phyloP scores from a whole-genome alignment of 2,888 invertebrate genomes.

The Thecocarcelia acutangulata region DNA sequence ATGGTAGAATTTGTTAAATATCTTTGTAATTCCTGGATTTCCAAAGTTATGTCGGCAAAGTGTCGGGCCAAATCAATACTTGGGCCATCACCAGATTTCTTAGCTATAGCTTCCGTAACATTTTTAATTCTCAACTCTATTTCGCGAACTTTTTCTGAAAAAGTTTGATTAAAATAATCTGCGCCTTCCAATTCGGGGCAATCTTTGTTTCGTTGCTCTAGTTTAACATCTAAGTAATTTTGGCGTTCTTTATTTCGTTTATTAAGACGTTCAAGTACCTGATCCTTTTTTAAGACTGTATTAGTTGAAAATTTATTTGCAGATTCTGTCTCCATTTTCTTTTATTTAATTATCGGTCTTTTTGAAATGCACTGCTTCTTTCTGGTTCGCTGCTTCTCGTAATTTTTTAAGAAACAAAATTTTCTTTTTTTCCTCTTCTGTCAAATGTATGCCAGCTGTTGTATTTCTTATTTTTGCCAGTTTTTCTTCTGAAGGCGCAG shows the following conservation, averaged over 20 bases:
- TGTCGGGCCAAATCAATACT: slow-evolving; percentile 82
- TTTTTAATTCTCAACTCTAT: slow-evolving; percentile 85
- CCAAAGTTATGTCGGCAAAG: slow-evolving; percentile 87
- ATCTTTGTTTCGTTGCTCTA: slow-evolving; percentile 78
- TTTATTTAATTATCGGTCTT: slow-evolving; percentile 70
- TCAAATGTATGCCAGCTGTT: slow-evolving; percentile 61
- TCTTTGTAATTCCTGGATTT: slow-evolving; percentile 89
- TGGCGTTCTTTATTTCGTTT: slow-evolving; percentile 81
- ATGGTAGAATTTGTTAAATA: slow-evolving; percentile 90
- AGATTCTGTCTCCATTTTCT: slow-evolving; percentile 23
- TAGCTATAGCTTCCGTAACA: slow-evolving; percentile 74
- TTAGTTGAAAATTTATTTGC: slow-evolving; percentile 17
- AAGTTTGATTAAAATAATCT: slow-evolving; percentile 87
- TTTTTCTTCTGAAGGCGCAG: slow-evolving; percentile 82
- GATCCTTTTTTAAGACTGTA: slow-evolving; percentile 75
- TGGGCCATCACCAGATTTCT: slow-evolving; percentile 74
- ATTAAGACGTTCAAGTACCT: slow-evolving; percentile 78
- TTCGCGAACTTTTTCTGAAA: slow-evolving; percentile 85
- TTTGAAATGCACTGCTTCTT: slow-evolving; percentile 74
- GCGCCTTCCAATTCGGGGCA: slow-evolving; percentile 80
- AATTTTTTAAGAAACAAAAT: slow-evolving; percentile 76
- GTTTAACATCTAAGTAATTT: slow-evolving; percentile 78
- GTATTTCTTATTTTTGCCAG: slow-evolving; percentile 75
- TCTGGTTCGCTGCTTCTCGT: slow-evolving; percentile 73
- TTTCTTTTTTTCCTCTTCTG: slow-evolving; percentile 76